Conservation (phyloP, 2,888 invertebrate species). For the Lithophane socia region DNA sequence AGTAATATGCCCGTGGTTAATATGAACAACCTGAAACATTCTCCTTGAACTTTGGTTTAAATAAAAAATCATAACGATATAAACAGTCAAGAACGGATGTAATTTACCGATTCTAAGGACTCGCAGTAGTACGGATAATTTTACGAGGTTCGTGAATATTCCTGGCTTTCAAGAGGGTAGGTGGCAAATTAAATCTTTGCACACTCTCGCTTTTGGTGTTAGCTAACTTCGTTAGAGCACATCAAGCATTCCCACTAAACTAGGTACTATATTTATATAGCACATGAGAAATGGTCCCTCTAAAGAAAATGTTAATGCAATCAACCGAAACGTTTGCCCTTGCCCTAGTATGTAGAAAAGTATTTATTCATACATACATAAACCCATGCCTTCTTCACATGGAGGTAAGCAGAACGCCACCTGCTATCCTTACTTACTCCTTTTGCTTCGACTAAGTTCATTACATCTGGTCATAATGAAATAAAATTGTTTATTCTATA, state of each 20-base stretch:
- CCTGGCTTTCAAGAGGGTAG: slow-evolving; percentile 23
- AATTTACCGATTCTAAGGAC: slow-evolving; percentile 20
- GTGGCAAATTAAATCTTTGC: slow-evolving; percentile 36
- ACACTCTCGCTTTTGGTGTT: slow-evolving; percentile 33
- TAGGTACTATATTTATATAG: background rate
- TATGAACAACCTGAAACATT: slow-evolving; percentile 34
- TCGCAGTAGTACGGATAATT: slow-evolving; percentile 1
- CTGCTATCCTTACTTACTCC: background rate
- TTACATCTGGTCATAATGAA: background rate
- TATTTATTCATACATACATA: background rate
- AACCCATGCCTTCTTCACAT: background rate
- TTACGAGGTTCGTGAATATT: slow-evolving; percentile 15
- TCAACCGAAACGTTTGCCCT: slow-evolving; percentile 47
- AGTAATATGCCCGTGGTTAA: background rate
- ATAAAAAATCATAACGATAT: slow-evolving; percentile 36
- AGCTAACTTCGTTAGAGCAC: slow-evolving; percentile 42
- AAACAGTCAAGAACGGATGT: slow-evolving; percentile 33
- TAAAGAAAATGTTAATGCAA: slow-evolving; percentile 54
- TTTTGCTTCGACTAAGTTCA: background rate
- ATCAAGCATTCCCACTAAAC: slow-evolving; percentile 28
- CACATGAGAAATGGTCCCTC: slow-evolving; percentile 34
- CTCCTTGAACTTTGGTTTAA: slow-evolving; percentile 32
- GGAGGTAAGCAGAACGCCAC: background rate
- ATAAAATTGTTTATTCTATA: background rate
- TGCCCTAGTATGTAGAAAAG: background rate